Evolutionary conservation across 2,113 vertebrate genomes (phyloP).

Genomic region (Perccottus glenii): DNA sequence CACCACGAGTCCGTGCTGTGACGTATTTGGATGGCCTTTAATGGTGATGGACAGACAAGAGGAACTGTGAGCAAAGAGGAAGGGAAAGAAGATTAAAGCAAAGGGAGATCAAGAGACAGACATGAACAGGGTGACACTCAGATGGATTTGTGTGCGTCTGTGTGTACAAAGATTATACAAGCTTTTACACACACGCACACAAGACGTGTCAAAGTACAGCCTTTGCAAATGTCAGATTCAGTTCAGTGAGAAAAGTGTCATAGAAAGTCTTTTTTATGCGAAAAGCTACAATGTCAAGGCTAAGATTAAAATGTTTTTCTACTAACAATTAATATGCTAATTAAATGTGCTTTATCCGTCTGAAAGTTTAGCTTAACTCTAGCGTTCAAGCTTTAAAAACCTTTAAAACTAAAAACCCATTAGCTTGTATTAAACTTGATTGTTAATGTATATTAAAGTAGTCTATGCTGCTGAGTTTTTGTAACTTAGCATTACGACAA

Average conservation of each 20-base stretch:
- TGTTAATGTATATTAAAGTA: no score
- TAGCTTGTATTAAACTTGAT: no score
- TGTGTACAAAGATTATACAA: constrained; percentile 8
- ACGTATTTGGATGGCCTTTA: constrained; percentile 27
- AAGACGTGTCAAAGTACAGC: constrained; percentile 26
- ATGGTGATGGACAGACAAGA: constrained; percentile 40
- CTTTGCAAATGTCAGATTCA: constrained; percentile 39
- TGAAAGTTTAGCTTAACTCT: neutral
- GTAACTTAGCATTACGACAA: no score
- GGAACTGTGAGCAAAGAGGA: constrained; percentile 21
- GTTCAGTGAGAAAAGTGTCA: neutral
- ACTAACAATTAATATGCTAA: neutral
- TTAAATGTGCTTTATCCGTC: neutral
- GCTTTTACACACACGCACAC: constrained; percentile 13
- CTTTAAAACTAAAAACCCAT: no score
- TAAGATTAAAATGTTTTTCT: neutral
- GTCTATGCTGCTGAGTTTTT: no score
- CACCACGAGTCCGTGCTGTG: neutral
- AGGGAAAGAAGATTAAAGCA: constrained; percentile 49
- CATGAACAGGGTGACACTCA: constrained; percentile 32
- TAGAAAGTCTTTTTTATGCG: neutral
- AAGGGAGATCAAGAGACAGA: constrained; percentile 49
- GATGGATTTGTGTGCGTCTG: constrained; percentile 27
- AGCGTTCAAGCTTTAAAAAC: neutral
- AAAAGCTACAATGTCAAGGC: neutral